These are phyloP conservation scores for Distichodus sexfasciatus DNA, from an alignment of 2,797 vertebrate species.

Conservation along the genomic window DNA sequence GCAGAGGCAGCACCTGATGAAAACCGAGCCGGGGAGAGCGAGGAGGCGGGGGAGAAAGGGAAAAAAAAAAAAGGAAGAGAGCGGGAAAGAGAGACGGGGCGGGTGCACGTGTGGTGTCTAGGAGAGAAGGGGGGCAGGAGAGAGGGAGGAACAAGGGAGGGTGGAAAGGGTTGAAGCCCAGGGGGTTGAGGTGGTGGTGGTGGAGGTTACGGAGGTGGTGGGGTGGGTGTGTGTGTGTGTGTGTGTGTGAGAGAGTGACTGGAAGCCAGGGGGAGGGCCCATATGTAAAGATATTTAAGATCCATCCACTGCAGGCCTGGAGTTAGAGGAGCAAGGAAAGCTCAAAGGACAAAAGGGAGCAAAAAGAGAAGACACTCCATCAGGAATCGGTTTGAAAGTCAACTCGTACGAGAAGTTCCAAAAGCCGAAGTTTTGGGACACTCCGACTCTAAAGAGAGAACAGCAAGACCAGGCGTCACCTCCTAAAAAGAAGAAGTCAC, in stretches of 20 bases:
- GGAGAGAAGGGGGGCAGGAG: conserved; percentile 47
- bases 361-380: not conserved
- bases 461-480: conserved; percentile 16
- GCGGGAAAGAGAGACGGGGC: conserved; percentile 3
- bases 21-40: conserved; percentile 69
- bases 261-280: conserved; percentile 77
- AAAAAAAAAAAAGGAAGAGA: not conserved
- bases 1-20: conserved; percentile 69
- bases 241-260: too few species aligned
- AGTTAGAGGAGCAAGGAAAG: conserved; percentile 61
- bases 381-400: not conserved
- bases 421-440: not conserved
- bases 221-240: too few species aligned
- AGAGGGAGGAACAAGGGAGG: conserved; percentile 59
- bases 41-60: conserved; percentile 16
- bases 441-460: conserved; percentile 16
- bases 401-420: not conserved
- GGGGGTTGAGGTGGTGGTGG: conserved; percentile 49
- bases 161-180: conserved; percentile 57
- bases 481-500: not conserved
- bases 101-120: not conserved
- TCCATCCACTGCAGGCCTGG: conserved; percentile 69
- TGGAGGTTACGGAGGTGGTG: conserved; percentile 26
- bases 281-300: conserved; percentile 89
- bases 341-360: conserved; percentile 44